A percentile compares a stretch with the other conserved stretches of the same genome.
These are phyloP conservation scores for Ramphastos sulfuratus DNA, from an alignment of 2,113 vertebrate genomes.

Conservation along the genomic window DNA sequence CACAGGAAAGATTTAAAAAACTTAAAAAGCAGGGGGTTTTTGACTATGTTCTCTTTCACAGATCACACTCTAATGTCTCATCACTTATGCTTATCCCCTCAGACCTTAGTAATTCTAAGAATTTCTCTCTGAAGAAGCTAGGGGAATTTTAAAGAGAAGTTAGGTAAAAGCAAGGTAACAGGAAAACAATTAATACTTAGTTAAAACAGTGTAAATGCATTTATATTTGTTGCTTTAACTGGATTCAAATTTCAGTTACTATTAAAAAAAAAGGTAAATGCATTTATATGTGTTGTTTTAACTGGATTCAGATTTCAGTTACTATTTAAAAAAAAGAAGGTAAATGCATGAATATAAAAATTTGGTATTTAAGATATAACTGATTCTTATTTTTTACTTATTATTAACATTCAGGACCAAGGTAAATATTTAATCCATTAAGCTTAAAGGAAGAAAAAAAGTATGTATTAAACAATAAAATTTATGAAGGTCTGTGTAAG, in stretches of 20 bases:
- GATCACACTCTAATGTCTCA: neutral
- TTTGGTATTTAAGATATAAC: neutral
- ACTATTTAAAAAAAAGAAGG: neutral
- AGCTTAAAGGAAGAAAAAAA: neutral
- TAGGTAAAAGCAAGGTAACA: neutral
- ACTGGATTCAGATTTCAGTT: neutral
- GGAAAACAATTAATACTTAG: neutral
- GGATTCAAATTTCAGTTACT: no score
- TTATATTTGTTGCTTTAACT: neutral
- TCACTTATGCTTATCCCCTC: neutral
- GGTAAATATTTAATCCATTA: neutral
- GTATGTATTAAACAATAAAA: neutral
- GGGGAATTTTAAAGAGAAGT: neutral
- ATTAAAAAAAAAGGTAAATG: neutral
- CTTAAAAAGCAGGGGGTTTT: neutral
- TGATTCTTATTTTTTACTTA: neutral
- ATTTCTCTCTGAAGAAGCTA: neutral
- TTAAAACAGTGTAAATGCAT: neutral
- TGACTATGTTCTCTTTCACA: neutral
- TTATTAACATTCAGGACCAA: neutral
- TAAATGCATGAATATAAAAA: neutral
- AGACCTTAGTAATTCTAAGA: neutral
- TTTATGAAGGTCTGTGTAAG: neutral
- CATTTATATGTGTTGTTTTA: neutral
- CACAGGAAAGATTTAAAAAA: neutral